phyloP scores from a whole-genome alignment of 2,888 invertebrate genomes.

The Lucinisca nassula region DNA sequence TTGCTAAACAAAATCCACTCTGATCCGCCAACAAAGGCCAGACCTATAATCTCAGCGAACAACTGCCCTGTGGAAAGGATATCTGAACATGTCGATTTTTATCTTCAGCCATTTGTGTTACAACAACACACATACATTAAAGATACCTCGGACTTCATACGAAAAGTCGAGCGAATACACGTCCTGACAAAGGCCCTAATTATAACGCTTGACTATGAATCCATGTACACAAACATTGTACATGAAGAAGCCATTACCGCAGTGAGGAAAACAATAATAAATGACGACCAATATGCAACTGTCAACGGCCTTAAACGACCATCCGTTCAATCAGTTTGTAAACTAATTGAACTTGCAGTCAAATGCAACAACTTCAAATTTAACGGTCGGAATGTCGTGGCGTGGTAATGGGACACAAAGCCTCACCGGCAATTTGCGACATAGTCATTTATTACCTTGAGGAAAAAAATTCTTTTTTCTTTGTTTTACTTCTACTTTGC shows the following conservation, averaged over 20 bases:
- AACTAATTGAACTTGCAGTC: slow-evolving; percentile 23
- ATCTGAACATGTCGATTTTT: slow-evolving; percentile 28
- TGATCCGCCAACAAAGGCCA: neutral
- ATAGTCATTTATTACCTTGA: slow-evolving; percentile 60
- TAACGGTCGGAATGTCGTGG: slow-evolving; percentile 25
- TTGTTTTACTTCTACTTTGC: too few relatives aligned
- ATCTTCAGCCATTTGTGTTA: slow-evolving; percentile 21
- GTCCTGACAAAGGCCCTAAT: slow-evolving; percentile 12
- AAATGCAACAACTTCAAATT: slow-evolving; percentile 49
- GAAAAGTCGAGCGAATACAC: neutral
- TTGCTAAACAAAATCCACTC: neutral
- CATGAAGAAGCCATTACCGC: slow-evolving; percentile 38
- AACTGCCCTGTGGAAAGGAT: slow-evolving; percentile 37
- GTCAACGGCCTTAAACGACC: neutral
- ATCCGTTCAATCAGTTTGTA: neutral
- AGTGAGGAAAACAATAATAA: neutral
- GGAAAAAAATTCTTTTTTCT: too few relatives aligned
- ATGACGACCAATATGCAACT: neutral
- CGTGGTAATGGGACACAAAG: slow-evolving; percentile 53
- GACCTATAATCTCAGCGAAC: slow-evolving; percentile 34
- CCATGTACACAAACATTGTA: slow-evolving; percentile 35
- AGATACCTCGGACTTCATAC: slow-evolving; percentile 21
- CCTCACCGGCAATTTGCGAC: slow-evolving; percentile 43
- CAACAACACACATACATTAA: slow-evolving; percentile 19
- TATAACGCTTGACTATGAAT: slow-evolving; percentile 41